These are phyloP conservation scores for Dione vanillae DNA, from an alignment of 2,888 invertebrate genomes.

Conservation along the genomic window DNA sequence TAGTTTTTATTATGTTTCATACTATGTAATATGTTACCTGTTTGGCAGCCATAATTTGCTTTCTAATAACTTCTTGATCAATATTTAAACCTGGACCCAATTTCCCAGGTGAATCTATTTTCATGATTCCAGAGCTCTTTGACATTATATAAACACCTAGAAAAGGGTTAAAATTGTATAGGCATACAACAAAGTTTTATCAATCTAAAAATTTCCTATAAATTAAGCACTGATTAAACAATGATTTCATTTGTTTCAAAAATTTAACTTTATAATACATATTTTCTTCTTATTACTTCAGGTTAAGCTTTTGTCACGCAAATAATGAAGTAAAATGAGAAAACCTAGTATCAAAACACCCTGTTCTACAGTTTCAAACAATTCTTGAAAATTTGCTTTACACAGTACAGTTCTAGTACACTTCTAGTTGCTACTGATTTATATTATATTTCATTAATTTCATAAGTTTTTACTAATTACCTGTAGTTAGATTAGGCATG, in stretches of 20 bases:
- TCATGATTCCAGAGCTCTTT: constrained; percentile 89
- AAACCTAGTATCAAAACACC: too few species aligned
- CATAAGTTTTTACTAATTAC: constrained; percentile 56
- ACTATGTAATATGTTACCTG: constrained; percentile 60
- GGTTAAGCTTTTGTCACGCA: too few species aligned
- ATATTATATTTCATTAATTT: background rate
- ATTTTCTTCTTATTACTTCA: too few species aligned
- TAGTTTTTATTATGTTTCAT: background rate
- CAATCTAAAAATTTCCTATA: too few species aligned
- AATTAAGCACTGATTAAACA: too few species aligned
- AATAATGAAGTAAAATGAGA: too few species aligned
- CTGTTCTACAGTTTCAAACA: too few species aligned
- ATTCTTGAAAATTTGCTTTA: too few species aligned
- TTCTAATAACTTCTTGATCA: constrained; percentile 79
- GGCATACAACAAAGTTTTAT: background rate
- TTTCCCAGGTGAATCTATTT: constrained; percentile 87
- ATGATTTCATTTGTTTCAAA: too few species aligned
- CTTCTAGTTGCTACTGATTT: too few species aligned
- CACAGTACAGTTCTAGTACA: background rate
- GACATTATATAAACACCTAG: constrained; percentile 91
- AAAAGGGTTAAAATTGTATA: constrained; percentile 48
- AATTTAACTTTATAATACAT: too few species aligned
- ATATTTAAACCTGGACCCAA: constrained; percentile 79
- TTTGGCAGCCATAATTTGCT: constrained; percentile 81
- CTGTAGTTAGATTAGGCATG: constrained; percentile 85